Evolutionary conservation across 2,797 vertebrate species (phyloP), one percentile per base, ranked within the genome.

Genomic region (Dicrostonyx torquatus): DNA sequence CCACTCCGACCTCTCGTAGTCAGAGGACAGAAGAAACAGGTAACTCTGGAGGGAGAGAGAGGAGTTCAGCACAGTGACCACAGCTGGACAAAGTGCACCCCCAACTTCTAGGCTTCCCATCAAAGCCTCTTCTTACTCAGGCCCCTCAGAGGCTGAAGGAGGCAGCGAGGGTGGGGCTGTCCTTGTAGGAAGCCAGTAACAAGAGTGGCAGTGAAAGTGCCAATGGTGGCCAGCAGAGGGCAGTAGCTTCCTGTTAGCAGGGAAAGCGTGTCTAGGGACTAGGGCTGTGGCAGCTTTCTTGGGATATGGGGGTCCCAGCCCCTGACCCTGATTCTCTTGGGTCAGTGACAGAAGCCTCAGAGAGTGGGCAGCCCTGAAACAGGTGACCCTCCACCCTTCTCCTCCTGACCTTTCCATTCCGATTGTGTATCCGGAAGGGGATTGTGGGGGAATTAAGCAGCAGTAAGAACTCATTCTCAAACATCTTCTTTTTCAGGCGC

Each of bases 401-500:
- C 12, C 26, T 87, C 43, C 98, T 98, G 98, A 99, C 99, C 99
- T 99, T 99, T 98, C 99, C 99, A 0, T 99, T 99, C 95, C 99
- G 99, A 98, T 99, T 99, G 98, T 99, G 99, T 97, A 99, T 99
- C 98, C 99, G 99, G 98, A 99, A 99, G 0, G 99, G 99, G 97
- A 99, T 99, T 50, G 99, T 99, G 0, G 99, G 99, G 0, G 99
- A 99, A 97, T 99, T 99, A 72, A 99, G 98, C 14, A 99, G 99
- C 97, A 99, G 98, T 98, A 99, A 99, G 45, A 99, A 99, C 95
- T 99, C 99, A 0, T 99, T 99, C 91, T 99, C 99, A 72, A 99
- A 99, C 99, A 99, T 99, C 98, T 99, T 99, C 98, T 99, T 99
- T 98, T 99, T 99, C 91, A 99, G 98, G 76, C 99, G 99, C 85